phyloP scores from a whole-genome alignment of 2,113 vertebrate genomes.

The Xenopus laevis region DNA sequence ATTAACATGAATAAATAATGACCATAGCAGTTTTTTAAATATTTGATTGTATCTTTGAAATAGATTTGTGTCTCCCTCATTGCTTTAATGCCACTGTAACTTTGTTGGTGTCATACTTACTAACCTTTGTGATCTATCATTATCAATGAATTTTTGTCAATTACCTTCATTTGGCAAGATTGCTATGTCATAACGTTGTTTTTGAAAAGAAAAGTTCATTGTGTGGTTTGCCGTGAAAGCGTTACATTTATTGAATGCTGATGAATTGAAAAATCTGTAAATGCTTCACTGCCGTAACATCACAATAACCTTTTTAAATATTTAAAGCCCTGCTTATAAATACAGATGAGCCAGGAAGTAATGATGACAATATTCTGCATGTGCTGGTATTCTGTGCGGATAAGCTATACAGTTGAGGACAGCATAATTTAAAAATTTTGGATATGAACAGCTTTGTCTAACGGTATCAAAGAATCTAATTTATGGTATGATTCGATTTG shows the following conservation, averaged over 20 bases:
- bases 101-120: conserved; percentile 84
- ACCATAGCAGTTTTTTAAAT: conserved; percentile 86
- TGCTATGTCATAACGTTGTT: conserved; percentile 52
- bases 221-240: neutral
- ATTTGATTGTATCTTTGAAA: conserved; percentile 95
- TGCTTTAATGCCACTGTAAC: conserved; percentile 81
- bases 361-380: neutral
- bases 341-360: conserved; percentile 13
- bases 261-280: conserved; percentile 39
- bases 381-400: neutral
- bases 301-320: conserved; percentile 41
- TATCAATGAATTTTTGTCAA: conserved; percentile 82
- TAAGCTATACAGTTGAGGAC: neutral
- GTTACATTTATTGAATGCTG: conserved; percentile 30
- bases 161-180: conserved; percentile 69
- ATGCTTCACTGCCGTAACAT: conserved; percentile 14
- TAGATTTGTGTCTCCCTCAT: conserved; percentile 83
- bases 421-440: neutral
- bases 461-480: neutral
- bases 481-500: neutral
- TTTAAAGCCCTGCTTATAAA: conserved; percentile 31
- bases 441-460: neutral
- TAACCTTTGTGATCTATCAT: conserved; percentile 82
- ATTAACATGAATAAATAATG: conserved; percentile 99
- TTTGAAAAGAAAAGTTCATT: conserved; percentile 36